These are phyloP conservation scores for Aphodius sticticus DNA, from an alignment of 2,888 invertebrate species.

Conservation along the genomic window DNA sequence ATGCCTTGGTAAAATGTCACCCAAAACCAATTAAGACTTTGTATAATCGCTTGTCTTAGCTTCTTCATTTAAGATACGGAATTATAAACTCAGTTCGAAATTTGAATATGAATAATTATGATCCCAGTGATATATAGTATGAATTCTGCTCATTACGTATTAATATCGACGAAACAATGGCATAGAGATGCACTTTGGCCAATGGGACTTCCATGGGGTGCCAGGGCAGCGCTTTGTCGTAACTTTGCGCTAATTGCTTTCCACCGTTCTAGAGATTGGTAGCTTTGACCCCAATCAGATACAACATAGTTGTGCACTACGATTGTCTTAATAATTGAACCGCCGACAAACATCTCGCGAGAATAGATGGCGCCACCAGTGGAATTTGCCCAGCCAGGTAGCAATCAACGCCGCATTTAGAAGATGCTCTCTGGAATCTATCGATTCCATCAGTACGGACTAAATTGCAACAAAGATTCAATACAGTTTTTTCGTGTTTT, in stretches of 20 bases:
- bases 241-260: slow-evolving; percentile 22
- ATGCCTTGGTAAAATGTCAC: no score
- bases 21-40: no score
- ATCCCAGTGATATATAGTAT: no score
- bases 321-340: slow-evolving; percentile 26
- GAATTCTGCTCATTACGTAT: no score
- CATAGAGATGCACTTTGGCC: not conserved
- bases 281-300: slow-evolving; percentile 12
- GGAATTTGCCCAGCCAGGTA: not conserved
- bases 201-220: not conserved
- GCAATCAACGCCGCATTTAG: not conserved
- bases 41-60: no score
- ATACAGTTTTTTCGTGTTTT: not conserved
- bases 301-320: slow-evolving; percentile 20
- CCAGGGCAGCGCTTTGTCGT: slow-evolving; percentile 9
- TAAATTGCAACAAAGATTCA: not conserved
- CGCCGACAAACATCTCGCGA: slow-evolving; percentile 9
- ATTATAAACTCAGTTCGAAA: no score
- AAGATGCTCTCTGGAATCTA: not conserved
- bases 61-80: no score
- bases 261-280: slow-evolving; percentile 10
- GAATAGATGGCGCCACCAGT: slow-evolving; percentile 9
- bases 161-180: no score
- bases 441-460: not conserved
- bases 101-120: no score